Percentiles rank a stretch among this genome's conserved stretches.
Conservation (phyloP, 2,113 vertebrate genomes). For the Calidris pygmaea region DNA sequence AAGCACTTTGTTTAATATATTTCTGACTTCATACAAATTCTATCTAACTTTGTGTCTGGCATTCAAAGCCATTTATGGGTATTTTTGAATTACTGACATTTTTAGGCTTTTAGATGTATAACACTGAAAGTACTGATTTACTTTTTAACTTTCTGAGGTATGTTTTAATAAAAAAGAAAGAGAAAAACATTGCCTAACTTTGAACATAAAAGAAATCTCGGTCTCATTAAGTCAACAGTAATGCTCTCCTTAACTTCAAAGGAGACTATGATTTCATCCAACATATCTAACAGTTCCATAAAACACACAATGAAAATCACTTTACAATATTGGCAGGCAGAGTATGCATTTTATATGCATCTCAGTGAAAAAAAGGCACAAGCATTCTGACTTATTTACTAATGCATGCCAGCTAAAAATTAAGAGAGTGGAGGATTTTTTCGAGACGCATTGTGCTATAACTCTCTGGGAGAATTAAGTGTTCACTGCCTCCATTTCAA, state of each 20-base stretch:
- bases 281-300: constrained; percentile 42
- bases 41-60: neutral
- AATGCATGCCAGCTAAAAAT: neutral
- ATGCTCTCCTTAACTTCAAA: constrained; percentile 69
- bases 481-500: neutral
- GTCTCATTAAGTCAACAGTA: constrained; percentile 69
- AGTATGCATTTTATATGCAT: constrained; percentile 17
- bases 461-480: neutral
- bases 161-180: constrained; percentile 56
- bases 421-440: neutral
- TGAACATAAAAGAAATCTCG: constrained; percentile 64
- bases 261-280: constrained; percentile 57
- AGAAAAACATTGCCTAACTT: constrained; percentile 58
- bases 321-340: constrained; percentile 44
- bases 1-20: neutral
- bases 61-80: constrained; percentile 13
- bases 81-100: constrained; percentile 53
- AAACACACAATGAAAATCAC: constrained; percentile 65
- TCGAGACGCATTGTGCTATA: neutral
- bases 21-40: constrained; percentile 18
- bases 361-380: constrained; percentile 2
- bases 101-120: constrained; percentile 49
- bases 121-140: constrained; percentile 45
- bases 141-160: constrained; percentile 42
- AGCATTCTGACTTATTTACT: constrained; percentile 26